A percentile compares a stretch with the other conserved stretches of the same genome.
Evolutionary conservation across 2,797 vertebrate genomes (phyloP).

Genomic region (Psittacula derbiana): DNA sequence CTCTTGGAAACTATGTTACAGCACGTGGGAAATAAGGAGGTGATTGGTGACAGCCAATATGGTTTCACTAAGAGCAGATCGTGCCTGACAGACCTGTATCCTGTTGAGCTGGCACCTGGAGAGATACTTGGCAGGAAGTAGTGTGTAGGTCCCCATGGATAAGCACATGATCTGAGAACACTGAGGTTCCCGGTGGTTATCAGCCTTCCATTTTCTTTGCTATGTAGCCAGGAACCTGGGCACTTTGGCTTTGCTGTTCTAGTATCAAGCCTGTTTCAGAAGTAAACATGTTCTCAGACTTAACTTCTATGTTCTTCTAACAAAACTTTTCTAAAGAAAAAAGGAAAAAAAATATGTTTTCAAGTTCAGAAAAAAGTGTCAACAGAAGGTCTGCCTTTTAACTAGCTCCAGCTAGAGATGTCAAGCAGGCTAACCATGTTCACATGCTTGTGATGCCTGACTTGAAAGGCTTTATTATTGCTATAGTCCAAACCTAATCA

Average conservation of each 20-base stretch:
- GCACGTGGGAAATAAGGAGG: neutral
- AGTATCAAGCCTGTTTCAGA: neutral
- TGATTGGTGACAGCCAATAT: neutral
- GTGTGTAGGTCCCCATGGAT: neutral
- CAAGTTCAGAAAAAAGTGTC: neutral
- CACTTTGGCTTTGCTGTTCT: neutral
- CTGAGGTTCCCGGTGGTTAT: neutral
- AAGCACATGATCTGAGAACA: neutral
- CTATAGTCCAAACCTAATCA: neutral
- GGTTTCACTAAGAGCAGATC: neutral
- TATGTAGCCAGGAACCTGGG: fast-evolving
- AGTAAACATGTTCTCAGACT: neutral
- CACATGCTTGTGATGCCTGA: neutral
- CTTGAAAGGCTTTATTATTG: neutral
- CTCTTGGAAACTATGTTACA: neutral
- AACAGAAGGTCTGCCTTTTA: neutral
- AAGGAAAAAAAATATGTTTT: neutral
- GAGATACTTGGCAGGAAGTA: neutral
- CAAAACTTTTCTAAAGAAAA: neutral
- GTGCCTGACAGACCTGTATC: neutral
- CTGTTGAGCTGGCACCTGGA: neutral
- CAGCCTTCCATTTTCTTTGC: neutral
- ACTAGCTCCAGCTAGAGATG: neutral
- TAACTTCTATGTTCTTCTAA: neutral
- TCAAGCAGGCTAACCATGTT: neutral